Evolutionary conservation across 2,113 vertebrate genomes (phyloP).

Genomic region (Loxodonta africana): DNA sequence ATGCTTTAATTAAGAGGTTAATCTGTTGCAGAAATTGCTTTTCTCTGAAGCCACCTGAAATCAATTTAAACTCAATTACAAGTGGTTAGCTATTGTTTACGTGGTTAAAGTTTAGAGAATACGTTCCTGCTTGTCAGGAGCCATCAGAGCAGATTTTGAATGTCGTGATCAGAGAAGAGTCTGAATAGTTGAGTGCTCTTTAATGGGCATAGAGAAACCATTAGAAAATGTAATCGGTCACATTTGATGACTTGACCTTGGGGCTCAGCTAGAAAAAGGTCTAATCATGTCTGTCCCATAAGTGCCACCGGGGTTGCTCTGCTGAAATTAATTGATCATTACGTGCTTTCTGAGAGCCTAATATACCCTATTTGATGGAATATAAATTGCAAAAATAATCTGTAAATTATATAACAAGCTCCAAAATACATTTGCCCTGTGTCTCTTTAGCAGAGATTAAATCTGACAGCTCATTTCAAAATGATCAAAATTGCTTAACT

Average conservation of each 20-base stretch:
- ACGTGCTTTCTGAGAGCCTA: constrained; percentile 85
- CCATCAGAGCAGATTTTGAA: constrained; percentile 86
- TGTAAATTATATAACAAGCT: constrained; percentile 84
- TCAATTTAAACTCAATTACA: constrained; percentile 92
- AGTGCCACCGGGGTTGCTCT: constrained; percentile 84
- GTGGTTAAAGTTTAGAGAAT: constrained; percentile 90
- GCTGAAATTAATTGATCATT: constrained; percentile 90
- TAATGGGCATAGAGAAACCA: constrained; percentile 90
- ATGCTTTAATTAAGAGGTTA: constrained; percentile 93
- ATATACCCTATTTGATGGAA: constrained; percentile 86
- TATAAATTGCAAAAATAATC: constrained; percentile 87
- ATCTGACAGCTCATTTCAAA: constrained; percentile 86
- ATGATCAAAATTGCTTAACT: constrained; percentile 84
- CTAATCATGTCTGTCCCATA: constrained; percentile 87
- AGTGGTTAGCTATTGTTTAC: constrained; percentile 92
- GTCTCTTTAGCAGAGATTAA: constrained; percentile 81
- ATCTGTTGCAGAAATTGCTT: constrained; percentile 92
- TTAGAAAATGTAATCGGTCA: constrained; percentile 90
- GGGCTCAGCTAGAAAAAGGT: constrained; percentile 87
- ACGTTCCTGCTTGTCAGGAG: constrained; percentile 88
- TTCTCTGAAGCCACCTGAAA: constrained; percentile 93
- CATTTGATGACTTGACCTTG: constrained; percentile 91
- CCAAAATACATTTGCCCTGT: constrained; percentile 81
- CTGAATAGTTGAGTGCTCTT: constrained; percentile 88
- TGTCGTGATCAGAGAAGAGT: constrained; percentile 88